phyloP scores from a whole-genome alignment of 2,888 invertebrate genomes.

The Schizaphis graminum region DNA sequence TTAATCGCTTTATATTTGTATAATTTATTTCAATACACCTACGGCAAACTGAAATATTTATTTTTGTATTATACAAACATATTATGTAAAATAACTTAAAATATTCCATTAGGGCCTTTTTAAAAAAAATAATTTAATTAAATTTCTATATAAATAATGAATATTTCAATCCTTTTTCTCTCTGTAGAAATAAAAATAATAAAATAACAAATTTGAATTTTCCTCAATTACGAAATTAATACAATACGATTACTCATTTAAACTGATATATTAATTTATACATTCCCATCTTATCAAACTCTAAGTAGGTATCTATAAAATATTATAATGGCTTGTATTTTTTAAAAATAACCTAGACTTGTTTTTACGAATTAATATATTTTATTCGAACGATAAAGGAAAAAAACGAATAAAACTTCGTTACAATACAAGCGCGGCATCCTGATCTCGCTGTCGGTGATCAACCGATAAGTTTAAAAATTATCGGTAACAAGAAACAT shows the following conservation, averaged over 20 bases:
- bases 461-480: conserved; percentile 57
- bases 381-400: conserved; percentile 12
- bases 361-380: conserved; percentile 41
- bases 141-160: neutral
- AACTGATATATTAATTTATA: neutral
- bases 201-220: neutral
- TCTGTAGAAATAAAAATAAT: neutral
- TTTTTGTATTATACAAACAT: conserved; percentile 1
- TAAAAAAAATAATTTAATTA: neutral
- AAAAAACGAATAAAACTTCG: conserved; percentile 36
- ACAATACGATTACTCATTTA: neutral
- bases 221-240: neutral
- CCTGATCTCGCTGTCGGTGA: conserved; percentile 14
- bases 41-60: neutral
- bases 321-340: conserved; percentile 7
- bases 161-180: neutral
- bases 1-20: neutral
- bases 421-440: neutral
- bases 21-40: neutral
- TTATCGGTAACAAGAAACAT: conserved; percentile 59
- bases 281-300: neutral
- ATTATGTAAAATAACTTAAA: conserved; percentile 9
- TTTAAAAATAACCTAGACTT: neutral
- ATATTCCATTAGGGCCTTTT: neutral
- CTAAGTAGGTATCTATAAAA: neutral